These are phyloP conservation scores for Hystrix brachyura DNA, from an alignment of 2,113 vertebrate species.

Conservation along the genomic window DNA sequence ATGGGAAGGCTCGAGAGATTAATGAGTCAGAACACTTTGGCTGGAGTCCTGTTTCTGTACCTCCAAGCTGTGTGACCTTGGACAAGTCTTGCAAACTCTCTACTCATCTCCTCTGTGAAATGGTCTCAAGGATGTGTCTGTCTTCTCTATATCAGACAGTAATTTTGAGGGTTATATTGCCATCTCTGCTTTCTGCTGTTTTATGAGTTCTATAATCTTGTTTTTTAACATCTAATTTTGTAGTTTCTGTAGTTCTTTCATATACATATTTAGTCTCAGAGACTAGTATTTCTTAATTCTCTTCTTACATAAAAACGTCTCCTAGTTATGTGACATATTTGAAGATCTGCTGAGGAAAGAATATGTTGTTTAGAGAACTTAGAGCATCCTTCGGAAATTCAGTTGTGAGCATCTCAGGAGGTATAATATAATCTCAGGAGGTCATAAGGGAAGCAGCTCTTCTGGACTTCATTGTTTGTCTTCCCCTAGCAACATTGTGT, in stretches of 20 bases:
- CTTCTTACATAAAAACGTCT: slow-evolving; percentile 62
- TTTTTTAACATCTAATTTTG: neutral
- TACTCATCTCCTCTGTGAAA: neutral
- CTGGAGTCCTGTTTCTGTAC: neutral
- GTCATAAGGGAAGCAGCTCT: neutral
- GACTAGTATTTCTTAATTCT: slow-evolving; percentile 77
- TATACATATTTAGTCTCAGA: neutral
- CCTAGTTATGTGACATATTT: slow-evolving; percentile 70
- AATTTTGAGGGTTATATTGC: neutral
- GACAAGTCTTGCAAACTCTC: neutral
- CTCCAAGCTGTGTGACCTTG: slow-evolving; percentile 39
- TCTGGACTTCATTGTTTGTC: neutral
- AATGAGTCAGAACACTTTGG: slow-evolving; percentile 68
- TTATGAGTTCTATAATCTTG: neutral
- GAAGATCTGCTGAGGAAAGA: neutral
- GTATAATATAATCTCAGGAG: neutral
- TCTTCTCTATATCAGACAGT: neutral
- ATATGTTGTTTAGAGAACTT: slow-evolving; percentile 49
- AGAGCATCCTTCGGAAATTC: slow-evolving; percentile 10
- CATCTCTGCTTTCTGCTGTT: neutral
- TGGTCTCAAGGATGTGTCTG: neutral
- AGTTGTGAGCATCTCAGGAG: neutral
- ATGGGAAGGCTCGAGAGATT: neutral
- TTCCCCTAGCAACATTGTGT: slow-evolving; percentile 51
- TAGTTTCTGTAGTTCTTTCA: neutral